Evolutionary conservation across 1,140 invertebrate genomes (phyloP), one percentile per base, ranked within the genome.

Genomic region (Paralvinella palmiformis): DNA sequence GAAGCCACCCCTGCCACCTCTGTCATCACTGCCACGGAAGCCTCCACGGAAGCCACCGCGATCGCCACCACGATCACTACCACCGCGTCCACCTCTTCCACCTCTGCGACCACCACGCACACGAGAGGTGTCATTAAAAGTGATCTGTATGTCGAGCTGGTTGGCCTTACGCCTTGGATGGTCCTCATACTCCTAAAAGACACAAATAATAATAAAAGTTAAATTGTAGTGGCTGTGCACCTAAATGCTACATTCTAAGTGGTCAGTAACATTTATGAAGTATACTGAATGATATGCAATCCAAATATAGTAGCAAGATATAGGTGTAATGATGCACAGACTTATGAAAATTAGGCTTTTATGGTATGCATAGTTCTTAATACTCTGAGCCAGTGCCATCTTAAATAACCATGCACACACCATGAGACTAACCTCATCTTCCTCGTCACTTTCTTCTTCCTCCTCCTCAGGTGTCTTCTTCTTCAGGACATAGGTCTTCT

Each of bases 401-500:
- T n/a, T 48, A 2, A 48, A 24, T 48, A 2, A 10, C n/a, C n/a
- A 10, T 10, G 3, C n/a, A 48, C 27, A 4, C 27, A 24, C n/a
- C 2, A 20, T 2, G 27, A 27, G 48, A 52, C 48, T 50, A 50
- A 57, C 60, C 52, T 62, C 79, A 7, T 85, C 85, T 0, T 87
- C 86, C 4, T 87, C 86, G 1, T 86, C 85, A 45, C 87, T 88
- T 24, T 87, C 87, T 32, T 78, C 77, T 7, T 74, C 80, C 15
- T 71, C 71, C 1, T 80, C 83, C 4, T 84, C 86, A 62, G 88
- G 86, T 75, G 89, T 32, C 78, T 91, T 91, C 78, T 89, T 91
- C 73, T 89, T 87, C 50, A 92, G 81, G 70, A 87, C 85, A 69
- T 91, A 90, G 85, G 93, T 90, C 72, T 94, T 94, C 79, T 94